These are phyloP conservation scores for Redunca redunca DNA, from an alignment of 2,113 vertebrate species.

Conservation along the genomic window DNA sequence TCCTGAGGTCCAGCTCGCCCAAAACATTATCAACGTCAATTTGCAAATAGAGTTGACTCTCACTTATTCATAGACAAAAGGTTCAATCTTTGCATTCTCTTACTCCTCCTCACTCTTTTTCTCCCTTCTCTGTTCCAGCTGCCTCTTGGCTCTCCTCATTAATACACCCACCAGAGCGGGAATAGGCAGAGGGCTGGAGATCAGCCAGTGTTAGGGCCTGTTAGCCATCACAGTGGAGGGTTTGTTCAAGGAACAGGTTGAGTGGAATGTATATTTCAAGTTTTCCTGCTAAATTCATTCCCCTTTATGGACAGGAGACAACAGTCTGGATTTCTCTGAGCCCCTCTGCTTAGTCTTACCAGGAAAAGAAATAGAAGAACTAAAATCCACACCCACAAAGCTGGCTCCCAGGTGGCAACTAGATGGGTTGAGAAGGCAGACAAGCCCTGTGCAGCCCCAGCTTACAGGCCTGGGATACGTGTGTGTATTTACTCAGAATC, in stretches of 20 bases:
- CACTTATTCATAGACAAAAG: conserved; percentile 50
- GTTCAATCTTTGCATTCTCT: neutral
- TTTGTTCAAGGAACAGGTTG: neutral
- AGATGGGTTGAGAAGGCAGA: neutral
- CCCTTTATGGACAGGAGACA: neutral
- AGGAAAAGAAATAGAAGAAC: neutral
- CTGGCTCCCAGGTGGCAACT: neutral
- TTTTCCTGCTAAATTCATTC: neutral
- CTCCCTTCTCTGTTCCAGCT: neutral
- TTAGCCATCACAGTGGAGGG: neutral
- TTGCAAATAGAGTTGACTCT: neutral
- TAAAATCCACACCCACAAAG: neutral
- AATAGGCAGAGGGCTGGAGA: fast-evolving
- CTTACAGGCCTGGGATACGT: neutral
- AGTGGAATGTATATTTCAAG: neutral
- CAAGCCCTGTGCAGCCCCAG: fast-evolving
- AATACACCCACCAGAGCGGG: neutral
- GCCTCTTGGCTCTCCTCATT: neutral
- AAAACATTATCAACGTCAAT: neutral
- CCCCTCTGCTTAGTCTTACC: neutral
- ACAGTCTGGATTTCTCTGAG: neutral
- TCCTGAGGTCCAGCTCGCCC: neutral
- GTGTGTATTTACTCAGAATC: no score
- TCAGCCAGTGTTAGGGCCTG: neutral
- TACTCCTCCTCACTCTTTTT: neutral